These are phyloP conservation scores for Abscondita cerata DNA, from an alignment of 2,888 invertebrate genomes.

Conservation along the genomic window DNA sequence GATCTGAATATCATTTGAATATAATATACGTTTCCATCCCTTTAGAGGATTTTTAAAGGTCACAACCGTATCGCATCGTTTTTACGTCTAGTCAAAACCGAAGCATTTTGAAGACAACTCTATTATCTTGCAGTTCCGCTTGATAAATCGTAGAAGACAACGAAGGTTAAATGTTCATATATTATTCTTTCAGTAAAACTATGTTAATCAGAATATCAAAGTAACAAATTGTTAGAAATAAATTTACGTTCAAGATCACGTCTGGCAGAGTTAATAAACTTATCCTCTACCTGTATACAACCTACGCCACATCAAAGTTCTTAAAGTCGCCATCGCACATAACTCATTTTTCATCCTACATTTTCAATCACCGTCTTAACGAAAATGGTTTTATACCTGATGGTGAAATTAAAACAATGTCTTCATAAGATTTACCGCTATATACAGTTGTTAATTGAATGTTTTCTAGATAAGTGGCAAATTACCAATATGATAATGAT, in stretches of 20 bases:
- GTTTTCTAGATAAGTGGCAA: too few relatives aligned
- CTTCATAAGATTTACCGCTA: too few relatives aligned
- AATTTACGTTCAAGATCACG: conserved; percentile 28
- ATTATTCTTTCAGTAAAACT: conserved; percentile 36
- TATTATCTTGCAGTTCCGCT: conserved; percentile 32
- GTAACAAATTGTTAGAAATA: conserved; percentile 40
- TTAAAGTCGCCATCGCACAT: too few relatives aligned
- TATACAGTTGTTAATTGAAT: too few relatives aligned
- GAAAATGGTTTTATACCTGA: too few relatives aligned
- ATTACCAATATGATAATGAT: too few relatives aligned
- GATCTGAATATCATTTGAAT: conserved; percentile 46
- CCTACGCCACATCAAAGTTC: background rate
- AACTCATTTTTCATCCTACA: too few relatives aligned
- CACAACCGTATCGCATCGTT: background rate
- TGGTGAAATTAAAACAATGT: too few relatives aligned
- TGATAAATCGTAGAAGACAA: conserved; percentile 37
- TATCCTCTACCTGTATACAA: background rate
- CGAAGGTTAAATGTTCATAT: conserved; percentile 30
- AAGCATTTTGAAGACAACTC: conserved; percentile 28
- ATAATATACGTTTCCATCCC: conserved; percentile 36
- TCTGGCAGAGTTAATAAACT: conserved; percentile 15
- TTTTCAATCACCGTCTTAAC: too few relatives aligned
- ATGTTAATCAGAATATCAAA: conserved; percentile 39
- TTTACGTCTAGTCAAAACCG: too few relatives aligned
- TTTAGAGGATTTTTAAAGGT: conserved; percentile 28